phyloP scores from a whole-genome alignment of 2,888 invertebrate genomes.

The Lordiphosa fenestrarum region DNA sequence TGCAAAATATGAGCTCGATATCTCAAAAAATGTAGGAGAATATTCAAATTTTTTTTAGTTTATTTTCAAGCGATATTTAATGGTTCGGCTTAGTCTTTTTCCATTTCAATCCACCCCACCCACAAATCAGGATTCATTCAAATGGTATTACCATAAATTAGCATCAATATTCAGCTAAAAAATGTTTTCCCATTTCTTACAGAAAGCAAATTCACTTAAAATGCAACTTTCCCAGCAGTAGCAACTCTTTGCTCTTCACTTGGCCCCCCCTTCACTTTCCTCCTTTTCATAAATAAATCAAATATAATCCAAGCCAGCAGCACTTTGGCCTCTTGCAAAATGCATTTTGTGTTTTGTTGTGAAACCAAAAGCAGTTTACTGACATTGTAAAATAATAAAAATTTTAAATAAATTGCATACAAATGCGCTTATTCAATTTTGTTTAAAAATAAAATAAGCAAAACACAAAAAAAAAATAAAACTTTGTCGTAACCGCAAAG shows the following conservation, averaged over 20 bases:
- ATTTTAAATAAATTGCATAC: conserved; percentile 67
- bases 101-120: no score
- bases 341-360: conserved; percentile 28
- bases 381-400: conserved; percentile 33
- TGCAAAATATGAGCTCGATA: no score
- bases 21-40: no score
- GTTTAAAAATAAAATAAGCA: conserved; percentile 29
- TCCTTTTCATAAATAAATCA: conserved; percentile 21
- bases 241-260: conserved; percentile 10
- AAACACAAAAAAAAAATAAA: conserved; percentile 19
- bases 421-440: conserved; percentile 67
- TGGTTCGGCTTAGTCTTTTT: no score
- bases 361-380: conserved; percentile 47
- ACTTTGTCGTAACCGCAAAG: conserved; percentile 56
- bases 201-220: conserved; percentile 10
- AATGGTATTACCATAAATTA: conserved; percentile 5
- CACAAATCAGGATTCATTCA: neutral
- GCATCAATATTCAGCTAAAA: conserved; percentile 6
- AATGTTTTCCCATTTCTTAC: conserved; percentile 8
- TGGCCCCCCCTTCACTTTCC: neutral
- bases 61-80: no score
- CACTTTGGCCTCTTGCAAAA: conserved; percentile 40
- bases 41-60: no score
- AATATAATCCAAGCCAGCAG: conserved; percentile 12
- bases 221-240: conserved; percentile 15